A percentile compares a stretch with the other conserved stretches of the same genome.
Evolutionary conservation across 1,140 invertebrate genomes (phyloP).

Genomic region (Polypedilum vanderplanki): DNA sequence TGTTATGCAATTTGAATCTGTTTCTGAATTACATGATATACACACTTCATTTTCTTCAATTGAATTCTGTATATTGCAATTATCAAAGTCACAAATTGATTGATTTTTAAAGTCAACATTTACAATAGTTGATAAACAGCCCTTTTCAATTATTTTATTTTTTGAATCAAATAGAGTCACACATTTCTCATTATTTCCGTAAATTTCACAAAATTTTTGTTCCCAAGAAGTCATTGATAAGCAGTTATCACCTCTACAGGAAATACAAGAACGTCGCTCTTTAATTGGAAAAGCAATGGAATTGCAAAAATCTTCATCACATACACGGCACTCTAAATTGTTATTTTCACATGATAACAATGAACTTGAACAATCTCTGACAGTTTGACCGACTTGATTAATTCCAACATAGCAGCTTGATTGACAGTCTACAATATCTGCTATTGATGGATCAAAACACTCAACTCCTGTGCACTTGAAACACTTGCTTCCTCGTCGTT

Average conservation of each 20-base stretch:
- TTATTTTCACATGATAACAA: not conserved
- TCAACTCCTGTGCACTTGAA: not conserved
- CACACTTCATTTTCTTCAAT: not conserved
- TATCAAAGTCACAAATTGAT: not conserved
- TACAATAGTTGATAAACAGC: constrained; percentile 12
- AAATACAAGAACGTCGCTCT: not conserved
- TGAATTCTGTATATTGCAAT: constrained; percentile 17
- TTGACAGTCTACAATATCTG: not conserved
- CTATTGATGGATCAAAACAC: constrained; percentile 5
- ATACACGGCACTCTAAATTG: not conserved
- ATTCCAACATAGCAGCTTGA: not conserved
- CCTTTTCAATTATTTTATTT: not conserved
- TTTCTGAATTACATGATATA: not conserved
- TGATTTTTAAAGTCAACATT: not conserved
- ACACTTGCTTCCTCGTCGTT: not conserved
- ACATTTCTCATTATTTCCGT: not conserved
- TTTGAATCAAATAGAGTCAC: not conserved
- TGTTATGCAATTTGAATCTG: not conserved
- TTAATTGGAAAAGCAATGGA: not conserved
- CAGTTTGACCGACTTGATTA: not conserved
- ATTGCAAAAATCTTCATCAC: constrained; percentile 1
- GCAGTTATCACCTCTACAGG: not conserved
- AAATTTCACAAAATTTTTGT: not conserved
- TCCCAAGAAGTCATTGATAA: not conserved
- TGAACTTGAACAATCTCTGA: not conserved